Conservation (phyloP, 2,888 invertebrate species). For the Orthonychiurus folsomi region DNA sequence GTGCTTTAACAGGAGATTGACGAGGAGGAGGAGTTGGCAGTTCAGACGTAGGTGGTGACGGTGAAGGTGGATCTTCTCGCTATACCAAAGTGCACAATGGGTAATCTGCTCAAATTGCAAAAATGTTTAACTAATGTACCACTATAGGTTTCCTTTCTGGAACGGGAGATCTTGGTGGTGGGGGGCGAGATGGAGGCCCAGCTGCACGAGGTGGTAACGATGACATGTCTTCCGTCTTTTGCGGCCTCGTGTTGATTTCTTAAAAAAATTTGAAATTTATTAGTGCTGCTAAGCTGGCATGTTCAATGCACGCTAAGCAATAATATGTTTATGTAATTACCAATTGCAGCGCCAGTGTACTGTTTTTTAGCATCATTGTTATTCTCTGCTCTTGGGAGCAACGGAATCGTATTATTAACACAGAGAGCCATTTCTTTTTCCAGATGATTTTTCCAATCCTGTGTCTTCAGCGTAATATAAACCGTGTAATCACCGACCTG, state of each 20-base stretch:
- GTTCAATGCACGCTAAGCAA: too few species aligned
- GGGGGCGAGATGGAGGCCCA: conserved; percentile 50
- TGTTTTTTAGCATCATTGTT: conserved; percentile 19
- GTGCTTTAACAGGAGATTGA: neutral
- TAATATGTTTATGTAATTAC: too few species aligned
- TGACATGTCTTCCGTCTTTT: neutral
- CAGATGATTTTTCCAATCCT: conserved; percentile 73
- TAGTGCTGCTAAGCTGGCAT: too few species aligned
- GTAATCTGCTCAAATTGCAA: too few species aligned
- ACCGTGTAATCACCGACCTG: conserved; percentile 48
- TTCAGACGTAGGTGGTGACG: neutral
- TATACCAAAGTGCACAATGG: neutral
- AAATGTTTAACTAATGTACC: too few species aligned
- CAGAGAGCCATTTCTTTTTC: conserved; percentile 75
- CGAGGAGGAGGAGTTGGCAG: conserved; percentile 7
- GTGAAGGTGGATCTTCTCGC: conserved; percentile 21
- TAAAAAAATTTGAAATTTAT: too few species aligned
- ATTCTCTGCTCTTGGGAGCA: conserved; percentile 44
- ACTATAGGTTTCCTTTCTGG: conserved; percentile 32
- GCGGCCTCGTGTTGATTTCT: too few species aligned
- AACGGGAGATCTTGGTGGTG: conserved; percentile 46
- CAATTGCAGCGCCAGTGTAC: neutral
- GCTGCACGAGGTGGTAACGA: conserved; percentile 5
- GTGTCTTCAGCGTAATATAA: conserved; percentile 66
- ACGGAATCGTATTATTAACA: conserved; percentile 71